Evolutionary conservation across 2,888 invertebrate genomes (phyloP), one percentile per base, ranked within the genome.

Genomic region (Drosophila atripex): DNA sequence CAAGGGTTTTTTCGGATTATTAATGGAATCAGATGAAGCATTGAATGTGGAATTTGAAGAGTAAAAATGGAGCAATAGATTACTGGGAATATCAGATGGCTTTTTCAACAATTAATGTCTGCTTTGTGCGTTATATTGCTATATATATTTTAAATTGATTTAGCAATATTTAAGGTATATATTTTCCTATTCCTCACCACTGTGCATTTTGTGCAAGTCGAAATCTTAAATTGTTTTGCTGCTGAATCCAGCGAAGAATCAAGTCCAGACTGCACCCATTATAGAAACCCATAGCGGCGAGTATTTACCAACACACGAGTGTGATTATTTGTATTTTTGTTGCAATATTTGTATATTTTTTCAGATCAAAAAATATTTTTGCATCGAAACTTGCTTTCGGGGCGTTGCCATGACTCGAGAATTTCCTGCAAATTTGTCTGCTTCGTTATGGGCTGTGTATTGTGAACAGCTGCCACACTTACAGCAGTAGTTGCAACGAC

Each of bases 361-460:
- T 54, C 71, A 41, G 78, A 75, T 86, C 82, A 80, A 80, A 80
- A 47, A 51, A 65, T 5, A 47, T 14, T 30, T 49, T 18, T 51
- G 69, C 68, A 59, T 55, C 69, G 55, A 88, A 86, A 88, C 88
- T 86, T 74, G 82, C 52, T 54, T 21, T 21, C 63, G 72, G 79
- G 84, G 80, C 80, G 86, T 82, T 83, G 88, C 53, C 84, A 76
- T 76, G 71, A 66, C 75, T 86, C 66, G 83, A 86, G 82, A 82
- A 82, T 82, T 82, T 88, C 86, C 88, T 74, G 56, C 56, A 79
- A 64, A 66, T 59, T 63, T 58, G 72, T 58, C 32, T 30, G 45
- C 46, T 60, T 71, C 63, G 53, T 73, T 70, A 43, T 54, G 52
- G 32, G 53, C 38, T 61, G 45, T 61, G 45, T 30, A 54, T 54